Evolutionary conservation across 2,113 vertebrate genomes (phyloP), one percentile per base, ranked within the genome.

Genomic region (Aphelocoma coerulescens): DNA sequence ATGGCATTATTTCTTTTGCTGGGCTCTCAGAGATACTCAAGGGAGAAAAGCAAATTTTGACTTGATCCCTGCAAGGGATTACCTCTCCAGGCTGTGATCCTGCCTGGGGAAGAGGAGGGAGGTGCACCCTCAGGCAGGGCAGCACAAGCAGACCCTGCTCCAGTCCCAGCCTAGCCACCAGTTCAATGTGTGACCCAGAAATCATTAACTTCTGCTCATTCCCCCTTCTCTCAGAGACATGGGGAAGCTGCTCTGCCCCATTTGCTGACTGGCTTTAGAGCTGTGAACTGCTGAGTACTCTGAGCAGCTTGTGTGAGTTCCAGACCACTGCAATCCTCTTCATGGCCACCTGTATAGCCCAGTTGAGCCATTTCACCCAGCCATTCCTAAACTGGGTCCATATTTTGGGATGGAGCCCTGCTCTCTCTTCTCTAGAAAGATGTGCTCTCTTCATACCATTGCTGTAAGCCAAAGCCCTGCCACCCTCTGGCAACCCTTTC

Each of bases 361-460:
- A 55, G 43, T 0, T 62, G 83, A 43, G 48, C 20, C 21, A 39
- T 30, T 77, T 37, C 63, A 69, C 54, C 54, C 88, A 58, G 28
- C 8, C 44, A 48, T 3, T 28, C 54, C 54, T 46, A 23, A 30
- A 33, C 2, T 7, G 7, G 74, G 69, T 52, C 59, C 0, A 0
- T 26, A 74, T 51, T 66, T 73, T 61, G 57, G 58, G 46, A 58
- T 16, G 0, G 0, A 82, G 19, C 44, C 43, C 61, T 21, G 11
- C 35, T 48, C 33, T 20, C 18, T 59, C 39, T 37, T 46, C 54
- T 67, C 58, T 12, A 49, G 63, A 41, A 86, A 51, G 75, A 71
- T 8, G 8, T 7, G 20, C 14, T 71, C n/a, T 92, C 55, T 51
- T 39, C 20, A 7, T 6, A 17, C 17, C 43, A 48, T 2, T 63